Conservation (phyloP, 2,888 invertebrate species). For the Bruchidius siliquastri region DNA sequence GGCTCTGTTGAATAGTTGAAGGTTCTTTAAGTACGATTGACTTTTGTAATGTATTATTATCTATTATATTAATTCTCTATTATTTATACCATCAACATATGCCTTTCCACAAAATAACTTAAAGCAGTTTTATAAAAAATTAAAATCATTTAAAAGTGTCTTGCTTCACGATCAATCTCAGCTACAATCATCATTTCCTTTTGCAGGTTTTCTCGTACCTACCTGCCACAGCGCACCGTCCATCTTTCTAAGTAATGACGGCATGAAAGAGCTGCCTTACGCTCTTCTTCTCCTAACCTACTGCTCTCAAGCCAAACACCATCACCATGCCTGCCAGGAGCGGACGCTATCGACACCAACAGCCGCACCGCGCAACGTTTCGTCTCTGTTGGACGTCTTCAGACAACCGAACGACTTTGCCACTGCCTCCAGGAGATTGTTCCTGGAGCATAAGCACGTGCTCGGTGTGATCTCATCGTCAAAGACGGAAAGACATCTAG, state of each 20-base stretch:
- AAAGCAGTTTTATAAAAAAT: too few species aligned
- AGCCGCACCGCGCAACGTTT: not conserved
- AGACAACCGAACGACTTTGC: constrained; percentile 34
- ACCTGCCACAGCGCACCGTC: constrained; percentile 13
- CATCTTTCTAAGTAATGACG: constrained; percentile 38
- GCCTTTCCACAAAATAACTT: too few species aligned
- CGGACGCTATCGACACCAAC: constrained; percentile 34
- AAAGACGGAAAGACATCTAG: constrained; percentile 34
- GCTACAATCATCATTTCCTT: not conserved
- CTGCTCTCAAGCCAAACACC: not conserved
- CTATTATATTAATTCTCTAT: too few species aligned
- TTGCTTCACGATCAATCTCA: not conserved
- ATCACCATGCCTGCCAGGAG: constrained; percentile 43
- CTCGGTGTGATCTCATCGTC: constrained; percentile 42
- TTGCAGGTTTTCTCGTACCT: not conserved
- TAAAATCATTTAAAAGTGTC: too few species aligned
- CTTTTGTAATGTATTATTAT: too few species aligned
- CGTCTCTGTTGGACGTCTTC: not conserved
- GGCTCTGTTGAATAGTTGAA: too few species aligned
- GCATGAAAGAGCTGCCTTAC: constrained; percentile 41
- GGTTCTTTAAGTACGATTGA: too few species aligned
- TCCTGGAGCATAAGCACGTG: constrained; percentile 48
- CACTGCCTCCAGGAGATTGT: constrained; percentile 47
- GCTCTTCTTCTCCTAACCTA: constrained; percentile 46
- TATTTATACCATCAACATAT: too few species aligned